These are phyloP conservation scores for Smithornis capensis DNA, from an alignment of 2,113 vertebrate genomes.

Conservation along the genomic window DNA sequence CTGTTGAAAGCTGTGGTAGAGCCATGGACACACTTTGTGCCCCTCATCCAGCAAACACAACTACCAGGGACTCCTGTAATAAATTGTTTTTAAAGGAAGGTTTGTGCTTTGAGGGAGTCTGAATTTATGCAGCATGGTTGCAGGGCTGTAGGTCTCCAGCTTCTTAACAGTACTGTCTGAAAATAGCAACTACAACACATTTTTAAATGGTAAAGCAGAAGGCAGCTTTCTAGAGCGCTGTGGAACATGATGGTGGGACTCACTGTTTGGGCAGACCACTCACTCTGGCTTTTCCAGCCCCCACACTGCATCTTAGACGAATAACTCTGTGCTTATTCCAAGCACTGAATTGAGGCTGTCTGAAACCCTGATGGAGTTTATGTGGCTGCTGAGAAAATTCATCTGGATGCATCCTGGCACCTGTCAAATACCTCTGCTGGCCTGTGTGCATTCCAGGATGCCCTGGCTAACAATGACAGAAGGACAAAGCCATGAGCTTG, in stretches of 20 bases:
- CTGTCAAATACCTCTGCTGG: neutral
- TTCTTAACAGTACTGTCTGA: constrained; percentile 10
- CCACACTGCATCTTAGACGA: neutral
- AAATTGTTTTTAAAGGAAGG: neutral
- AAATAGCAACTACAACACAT: constrained; percentile 38
- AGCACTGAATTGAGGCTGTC: neutral
- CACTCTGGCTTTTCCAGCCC: constrained; percentile 4
- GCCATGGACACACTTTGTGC: neutral
- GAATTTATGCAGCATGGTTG: neutral
- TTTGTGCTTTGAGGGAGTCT: neutral
- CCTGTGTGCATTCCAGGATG: neutral
- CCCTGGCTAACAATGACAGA: neutral
- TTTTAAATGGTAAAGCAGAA: constrained; percentile 33
- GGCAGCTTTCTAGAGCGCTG: constrained; percentile 31
- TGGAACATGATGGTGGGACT: constrained; percentile 24
- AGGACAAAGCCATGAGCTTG: neutral
- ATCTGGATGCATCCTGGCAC: neutral
- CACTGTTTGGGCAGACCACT: constrained; percentile 7
- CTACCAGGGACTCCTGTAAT: neutral
- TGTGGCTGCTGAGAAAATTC: neutral
- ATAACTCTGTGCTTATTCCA: neutral
- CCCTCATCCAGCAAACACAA: rapidly evolving
- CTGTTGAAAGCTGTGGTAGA: neutral
- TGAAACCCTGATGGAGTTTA: neutral
- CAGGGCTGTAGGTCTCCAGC: neutral